These are phyloP conservation scores for Conopomorpha cramerella DNA, from an alignment of 1,140 invertebrate genomes.

Conservation along the genomic window DNA sequence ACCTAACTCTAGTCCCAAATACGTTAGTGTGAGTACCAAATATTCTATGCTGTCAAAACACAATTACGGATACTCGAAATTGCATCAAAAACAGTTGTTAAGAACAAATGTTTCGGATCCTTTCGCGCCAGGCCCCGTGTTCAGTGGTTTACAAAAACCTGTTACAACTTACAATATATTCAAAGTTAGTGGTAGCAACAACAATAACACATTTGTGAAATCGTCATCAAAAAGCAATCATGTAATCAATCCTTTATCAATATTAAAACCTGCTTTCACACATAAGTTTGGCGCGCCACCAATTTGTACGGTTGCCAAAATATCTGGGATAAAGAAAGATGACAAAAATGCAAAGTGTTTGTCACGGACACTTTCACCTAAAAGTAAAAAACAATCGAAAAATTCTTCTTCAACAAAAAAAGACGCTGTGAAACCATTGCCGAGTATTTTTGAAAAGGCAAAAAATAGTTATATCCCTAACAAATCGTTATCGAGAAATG, in stretches of 20 bases:
- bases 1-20: slow-evolving; percentile 41
- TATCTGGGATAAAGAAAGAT: slow-evolving; percentile 29
- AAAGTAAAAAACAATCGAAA: slow-evolving; percentile 34
- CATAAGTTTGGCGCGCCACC: slow-evolving; percentile 54
- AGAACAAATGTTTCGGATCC: slow-evolving; percentile 44
- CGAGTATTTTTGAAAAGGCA: slow-evolving; percentile 48
- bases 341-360: slow-evolving; percentile 27
- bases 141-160: slow-evolving; percentile 45
- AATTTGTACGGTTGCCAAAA: slow-evolving; percentile 23
- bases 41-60: slow-evolving; percentile 39
- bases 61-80: slow-evolving; percentile 37
- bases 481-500: slow-evolving; percentile 49
- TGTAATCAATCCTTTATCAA: slow-evolving; percentile 25
- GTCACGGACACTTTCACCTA: slow-evolving; percentile 34
- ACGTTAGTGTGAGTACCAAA: slow-evolving; percentile 45
- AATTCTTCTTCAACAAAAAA: slow-evolving; percentile 32
- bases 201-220: slow-evolving; percentile 40
- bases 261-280: slow-evolving; percentile 42
- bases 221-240: slow-evolving; percentile 30
- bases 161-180: slow-evolving; percentile 49
- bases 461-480: slow-evolving; percentile 54
- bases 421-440: slow-evolving; percentile 38
- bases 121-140: slow-evolving; percentile 55
- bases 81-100: slow-evolving; percentile 34
- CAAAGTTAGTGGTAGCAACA: slow-evolving; percentile 44